Evolutionary conservation across 2,888 invertebrate genomes (phyloP).

Genomic region (Malachius bipustulatus): DNA sequence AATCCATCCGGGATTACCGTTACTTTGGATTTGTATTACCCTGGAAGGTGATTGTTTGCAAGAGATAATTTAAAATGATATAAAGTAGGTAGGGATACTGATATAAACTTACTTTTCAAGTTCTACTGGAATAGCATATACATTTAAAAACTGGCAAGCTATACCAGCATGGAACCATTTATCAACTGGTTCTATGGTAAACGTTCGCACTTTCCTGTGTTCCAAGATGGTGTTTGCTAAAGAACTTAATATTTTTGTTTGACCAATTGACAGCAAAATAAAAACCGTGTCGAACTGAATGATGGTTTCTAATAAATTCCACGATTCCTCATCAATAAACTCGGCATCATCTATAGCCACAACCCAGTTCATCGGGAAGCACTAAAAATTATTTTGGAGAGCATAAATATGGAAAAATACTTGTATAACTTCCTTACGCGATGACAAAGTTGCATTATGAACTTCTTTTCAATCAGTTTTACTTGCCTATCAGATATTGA

Average conservation of each 20-base stretch:
- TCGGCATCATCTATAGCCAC: conserved; percentile 50
- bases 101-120: conserved; percentile 11
- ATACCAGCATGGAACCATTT: conserved; percentile 11
- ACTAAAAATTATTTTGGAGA: conserved; percentile 1
- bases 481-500: conserved; percentile 18
- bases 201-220: conserved; percentile 5
- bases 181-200: conserved; percentile 9
- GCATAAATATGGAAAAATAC: conserved; percentile 3
- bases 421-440: too few species aligned
- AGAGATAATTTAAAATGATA: too few species aligned
- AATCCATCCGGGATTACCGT: conserved; percentile 55
- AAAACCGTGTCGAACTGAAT: conserved; percentile 39
- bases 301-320: conserved; percentile 39
- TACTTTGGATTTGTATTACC: conserved; percentile 46
- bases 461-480: conserved; percentile 26
- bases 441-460: conserved; percentile 36
- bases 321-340: conserved; percentile 44
- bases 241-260: conserved; percentile 4
- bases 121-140: conserved; percentile 11
- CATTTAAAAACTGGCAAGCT: conserved; percentile 11
- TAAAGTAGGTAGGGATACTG: too few species aligned
- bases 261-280: conserved; percentile 30
- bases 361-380: conserved; percentile 25
- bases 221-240: conserved; percentile 1
- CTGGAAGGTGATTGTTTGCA: conserved; percentile 24